A percentile compares a stretch with the other conserved stretches of the same genome.
Conservation (phyloP, 2,797 vertebrate species). For the Galaxias olidus region DNA sequence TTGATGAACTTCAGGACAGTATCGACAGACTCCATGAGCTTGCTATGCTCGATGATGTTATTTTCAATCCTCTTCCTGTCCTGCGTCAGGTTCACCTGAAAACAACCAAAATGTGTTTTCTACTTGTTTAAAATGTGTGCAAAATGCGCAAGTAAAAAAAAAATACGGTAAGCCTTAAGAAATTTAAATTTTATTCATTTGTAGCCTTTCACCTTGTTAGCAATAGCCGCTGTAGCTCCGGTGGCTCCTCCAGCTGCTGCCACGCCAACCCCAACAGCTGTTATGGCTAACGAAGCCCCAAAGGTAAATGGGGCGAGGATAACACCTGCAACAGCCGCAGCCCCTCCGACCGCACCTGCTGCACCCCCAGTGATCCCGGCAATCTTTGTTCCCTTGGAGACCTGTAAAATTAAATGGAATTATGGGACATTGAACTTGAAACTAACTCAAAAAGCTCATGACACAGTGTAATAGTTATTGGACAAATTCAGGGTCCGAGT, state of each 20-base stretch:
- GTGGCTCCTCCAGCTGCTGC: slow-evolving; percentile 50
- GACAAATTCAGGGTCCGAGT: no score
- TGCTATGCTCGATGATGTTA: not conserved
- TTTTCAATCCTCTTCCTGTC: slow-evolving; percentile 38
- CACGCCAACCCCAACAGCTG: slow-evolving; percentile 38
- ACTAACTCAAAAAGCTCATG: no score
- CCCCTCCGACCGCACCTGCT: slow-evolving; percentile 29
- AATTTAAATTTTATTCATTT: not conserved
- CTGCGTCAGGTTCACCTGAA: slow-evolving; percentile 6
- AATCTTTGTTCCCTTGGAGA: slow-evolving; percentile 46
- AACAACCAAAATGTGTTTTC: not conserved
- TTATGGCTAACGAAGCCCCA: slow-evolving; percentile 37
- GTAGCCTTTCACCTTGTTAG: slow-evolving; percentile 35
- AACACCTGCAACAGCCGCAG: slow-evolving; percentile 45
- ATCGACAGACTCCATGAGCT: not conserved
- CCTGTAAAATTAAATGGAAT: slow-evolving; percentile 14
- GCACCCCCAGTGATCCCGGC: slow-evolving; percentile 53
- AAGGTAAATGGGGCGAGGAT: slow-evolving; percentile 44
- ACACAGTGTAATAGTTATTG: no score
- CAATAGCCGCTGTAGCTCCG: slow-evolving; percentile 52
- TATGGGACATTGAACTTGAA: not conserved
- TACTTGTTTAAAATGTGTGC: no score
- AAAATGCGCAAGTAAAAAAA: no score
- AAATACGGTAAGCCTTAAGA: no score
- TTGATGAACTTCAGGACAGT: slow-evolving; percentile 4